Evolutionary conservation across 2,113 vertebrate genomes (phyloP), one percentile per base, ranked within the genome.

Genomic region (Sorex fumeus): DNA sequence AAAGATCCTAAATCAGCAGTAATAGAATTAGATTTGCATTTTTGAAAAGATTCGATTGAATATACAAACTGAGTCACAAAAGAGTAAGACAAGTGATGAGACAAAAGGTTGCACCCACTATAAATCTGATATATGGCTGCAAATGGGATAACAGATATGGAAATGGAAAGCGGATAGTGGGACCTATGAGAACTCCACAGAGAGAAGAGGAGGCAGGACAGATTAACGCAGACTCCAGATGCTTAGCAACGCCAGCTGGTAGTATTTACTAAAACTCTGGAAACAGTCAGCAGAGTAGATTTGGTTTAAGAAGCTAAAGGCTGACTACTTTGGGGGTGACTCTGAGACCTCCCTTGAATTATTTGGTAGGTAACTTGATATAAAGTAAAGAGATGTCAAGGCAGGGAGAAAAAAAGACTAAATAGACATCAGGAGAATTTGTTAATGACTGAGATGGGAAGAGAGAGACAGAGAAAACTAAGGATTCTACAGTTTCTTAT

Each of bases 141-240:
- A 30, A 3, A 21, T 6, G 0, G 23, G 34, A 21, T 0, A 0
- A 64, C 6, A 16, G 53, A 76, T 1, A 0, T 16, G 3, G 23
- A 18, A 53, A 69, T 0, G 9, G 3, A 0, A 0, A 16, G 21
- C 2, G 10, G 2, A 19, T 16, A 1, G 4, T 1, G 12, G 57
- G 15, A 9, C 16, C 69, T 0, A 0, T 4, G 6, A 16, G 0
- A 28, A 2, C 2, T 3, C 76, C 16, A 45, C 27, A 83, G 82
- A n/a, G 84, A 28, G 30, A 13, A 34, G 27, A 62, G 30, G 40
- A 28, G 9, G 16, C 57, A 23, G 10, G n/a, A 40, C 0, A 6
- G 1, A 2, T 16, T 53, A 50, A 45, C 53, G 12, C 3, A 15
- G 66, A 72, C 12, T 18, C 36, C 8, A 45, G 50, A 34, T 1